phyloP scores from a whole-genome alignment of 2,888 invertebrate genomes.

The Plebejus melissa region DNA sequence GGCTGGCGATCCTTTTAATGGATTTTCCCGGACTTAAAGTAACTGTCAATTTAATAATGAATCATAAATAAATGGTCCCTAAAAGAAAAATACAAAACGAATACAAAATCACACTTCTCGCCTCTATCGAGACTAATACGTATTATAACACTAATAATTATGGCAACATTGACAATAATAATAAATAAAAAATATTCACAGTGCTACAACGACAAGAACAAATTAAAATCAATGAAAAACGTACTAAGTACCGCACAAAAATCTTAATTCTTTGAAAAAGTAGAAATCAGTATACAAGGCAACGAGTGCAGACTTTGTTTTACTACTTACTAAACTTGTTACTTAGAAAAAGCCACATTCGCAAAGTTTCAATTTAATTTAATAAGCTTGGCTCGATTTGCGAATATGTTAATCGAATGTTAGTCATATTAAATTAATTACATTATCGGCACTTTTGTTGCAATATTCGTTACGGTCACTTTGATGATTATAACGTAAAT shows the following conservation, averaged over 20 bases:
- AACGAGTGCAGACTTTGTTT: conserved; percentile 78
- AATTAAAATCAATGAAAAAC: conserved; percentile 33
- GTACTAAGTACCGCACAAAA: conserved; percentile 63
- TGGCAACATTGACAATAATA: conserved; percentile 75
- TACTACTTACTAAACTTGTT: conserved; percentile 68
- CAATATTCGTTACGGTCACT: conserved; percentile 50
- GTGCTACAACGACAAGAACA: conserved; percentile 50
- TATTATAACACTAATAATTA: conserved; percentile 76
- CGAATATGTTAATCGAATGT: conserved; percentile 69
- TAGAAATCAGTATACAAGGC: conserved; percentile 75
- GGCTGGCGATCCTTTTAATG: conserved; percentile 62
- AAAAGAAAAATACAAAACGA: conserved; percentile 63
- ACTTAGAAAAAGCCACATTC: conserved; percentile 70
- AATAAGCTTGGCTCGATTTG: conserved; percentile 73
- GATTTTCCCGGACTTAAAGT: conserved; percentile 42
- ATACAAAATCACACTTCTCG: conserved; percentile 69
- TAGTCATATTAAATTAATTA: conserved; percentile 58
- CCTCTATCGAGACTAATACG: conserved; percentile 69
- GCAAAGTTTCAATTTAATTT: conserved; percentile 49
- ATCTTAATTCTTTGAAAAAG: conserved; percentile 59
- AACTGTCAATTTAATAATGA: conserved; percentile 53
- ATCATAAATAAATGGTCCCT: conserved; percentile 74
- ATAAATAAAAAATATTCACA: conserved; percentile 77
- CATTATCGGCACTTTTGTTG: conserved; percentile 51
- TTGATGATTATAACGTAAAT: conserved; percentile 35